Base-by-base conservation (phyloP, 2,113 vertebrate genomes). In the Oxygymnocypris stewartii region DNA sequence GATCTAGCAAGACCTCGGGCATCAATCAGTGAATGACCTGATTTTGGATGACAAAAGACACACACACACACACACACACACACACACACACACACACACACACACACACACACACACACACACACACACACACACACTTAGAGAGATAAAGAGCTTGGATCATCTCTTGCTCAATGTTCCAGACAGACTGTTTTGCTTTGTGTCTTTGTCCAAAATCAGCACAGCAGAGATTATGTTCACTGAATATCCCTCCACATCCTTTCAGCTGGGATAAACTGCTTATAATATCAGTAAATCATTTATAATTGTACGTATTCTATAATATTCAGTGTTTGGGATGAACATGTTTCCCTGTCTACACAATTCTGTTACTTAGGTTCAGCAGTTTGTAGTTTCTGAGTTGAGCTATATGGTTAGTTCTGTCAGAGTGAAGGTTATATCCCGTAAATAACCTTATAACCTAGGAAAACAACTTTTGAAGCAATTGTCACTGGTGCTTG, bases 1-100 rank as follows among this genome's bases (percentile, higher is more conserved):
- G 85, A 75, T 88, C 84, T 87, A 84, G 87, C 87, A 88, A 87
- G 84, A 88, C 85, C 87, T 76, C 18, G 14, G 67, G 37, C 83
- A 51, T 85, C 79, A 85, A 69, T 87, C 85, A 31, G 67, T 69
- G 37, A 18, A 81, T 79, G 87, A 87, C 74, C 85, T 79, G 78
- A 73, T 83, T 83, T 87, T 59, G 76, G 25, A 78, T 67, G 54
- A 82, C 54, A 47, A 40, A 28, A 78, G 79, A 18, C 59, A 8
- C n/a, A 25, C 9, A 10, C 4, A 25, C 59, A 61, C 86, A 71
- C 31, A 84, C 18, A 12, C 31, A 49, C 63, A 49, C 69, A 51
- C 44, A 9, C 54, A 49, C 51, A 74, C 76, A 79, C 86, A 78
- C 23, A 84, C 40, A 80, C 76, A 74, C 40, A 80, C 61, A 31